Percentiles rank a stretch among this genome's conserved stretches.
These are phyloP conservation scores for Pogonocherus hispidulus DNA, from an alignment of 2,888 invertebrate species.

Conservation along the genomic window DNA sequence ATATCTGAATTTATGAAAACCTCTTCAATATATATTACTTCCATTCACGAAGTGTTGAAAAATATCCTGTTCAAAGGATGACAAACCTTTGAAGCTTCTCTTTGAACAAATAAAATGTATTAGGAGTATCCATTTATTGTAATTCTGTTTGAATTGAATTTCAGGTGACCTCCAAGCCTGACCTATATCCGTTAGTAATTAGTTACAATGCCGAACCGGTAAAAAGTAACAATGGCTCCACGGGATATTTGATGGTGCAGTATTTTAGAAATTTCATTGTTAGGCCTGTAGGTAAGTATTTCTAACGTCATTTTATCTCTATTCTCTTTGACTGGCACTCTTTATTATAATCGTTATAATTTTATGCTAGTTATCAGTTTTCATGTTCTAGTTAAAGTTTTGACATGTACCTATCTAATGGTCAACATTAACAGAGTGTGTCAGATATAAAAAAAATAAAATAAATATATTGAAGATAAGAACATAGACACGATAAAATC, in stretches of 20 bases:
- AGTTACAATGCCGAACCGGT: constrained; percentile 82
- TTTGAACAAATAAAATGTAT: not conserved
- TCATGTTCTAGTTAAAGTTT: too few relatives aligned
- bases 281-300: constrained; percentile 75
- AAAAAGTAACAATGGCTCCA: constrained; percentile 76
- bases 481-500: too few relatives aligned
- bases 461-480: too few relatives aligned
- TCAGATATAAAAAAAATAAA: too few relatives aligned
- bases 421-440: too few relatives aligned
- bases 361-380: too few relatives aligned
- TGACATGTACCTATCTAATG: too few relatives aligned
- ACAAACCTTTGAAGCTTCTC: not conserved
- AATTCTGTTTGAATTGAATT: constrained; percentile 42
- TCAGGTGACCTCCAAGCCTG: constrained; percentile 88
- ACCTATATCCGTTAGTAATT: constrained; percentile 87
- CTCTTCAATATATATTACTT: constrained; percentile 1
- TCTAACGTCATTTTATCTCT: not conserved
- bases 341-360: too few relatives aligned
- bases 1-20: too few relatives aligned
- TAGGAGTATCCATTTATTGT: not conserved
- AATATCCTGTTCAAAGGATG: constrained; percentile 1
- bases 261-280: constrained; percentile 86
- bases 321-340: not conserved
- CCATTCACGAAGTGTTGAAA: not conserved
- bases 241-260: constrained; percentile 87